Evolutionary conservation across 1,140 invertebrate species (phyloP), one percentile per base, ranked within the genome.

Genomic region (Drosophila rufa): DNA sequence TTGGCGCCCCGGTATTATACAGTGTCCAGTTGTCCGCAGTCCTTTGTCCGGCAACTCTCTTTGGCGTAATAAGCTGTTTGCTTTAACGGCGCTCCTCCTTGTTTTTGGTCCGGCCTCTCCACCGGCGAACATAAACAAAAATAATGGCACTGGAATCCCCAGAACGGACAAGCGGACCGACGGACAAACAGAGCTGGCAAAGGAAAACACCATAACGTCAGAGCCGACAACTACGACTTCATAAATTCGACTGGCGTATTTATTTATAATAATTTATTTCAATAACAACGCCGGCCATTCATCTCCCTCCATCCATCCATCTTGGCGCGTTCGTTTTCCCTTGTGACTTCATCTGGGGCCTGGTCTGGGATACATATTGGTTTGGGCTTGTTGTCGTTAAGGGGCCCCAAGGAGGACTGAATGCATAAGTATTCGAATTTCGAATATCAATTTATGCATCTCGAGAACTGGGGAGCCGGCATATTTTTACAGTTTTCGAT

Each of bases 231-330:
- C 78, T 89, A 73, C 78, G 80, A 83, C 80, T 89, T 91, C 87
- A 91, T 91, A 91, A 91, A 92, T 80, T 80, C 69, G 61, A 70
- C 79, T 89, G 79, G 90, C 81, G 84, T 91, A 83, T 91, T 92
- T 91, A 92, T 91, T 90, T 91, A 85, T 89, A 91, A 92, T 92
- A 91, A 91, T 92, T 92, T 91, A 91, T 91, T 85, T 89, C 79
- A 84, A 92, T 91, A 90, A 90, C 90, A 81, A 80, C 83, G 78
- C 75, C 80, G 50, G 53, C 66, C 85, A 79, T 81, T 60, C 75
- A 66, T 81, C 77, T 80, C 40, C 60, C n/a, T 33, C 59, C 47
- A 65, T 33, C 48, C 62, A 56, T 51, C 64, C 53, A 56, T 55
- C 51, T 46, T 33, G 30, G 27, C 4, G 30, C n/a, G 36, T 48